These are phyloP conservation scores for Martes martes DNA, from an alignment of 2,113 vertebrate species.

Conservation along the genomic window DNA sequence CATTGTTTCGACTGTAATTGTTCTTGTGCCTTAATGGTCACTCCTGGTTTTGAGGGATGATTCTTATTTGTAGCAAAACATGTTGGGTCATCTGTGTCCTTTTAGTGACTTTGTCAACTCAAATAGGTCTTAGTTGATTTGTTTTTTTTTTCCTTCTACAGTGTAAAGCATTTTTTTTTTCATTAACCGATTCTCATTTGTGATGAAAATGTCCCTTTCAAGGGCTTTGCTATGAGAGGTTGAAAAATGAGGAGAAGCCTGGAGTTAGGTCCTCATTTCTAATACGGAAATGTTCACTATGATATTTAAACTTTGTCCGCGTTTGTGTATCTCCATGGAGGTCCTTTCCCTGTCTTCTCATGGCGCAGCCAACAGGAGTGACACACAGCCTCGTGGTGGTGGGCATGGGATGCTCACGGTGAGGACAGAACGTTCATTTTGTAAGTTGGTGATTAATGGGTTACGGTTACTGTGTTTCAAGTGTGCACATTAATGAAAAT, in stretches of 20 bases:
- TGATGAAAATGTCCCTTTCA: neutral
- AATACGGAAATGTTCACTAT: fast-evolving
- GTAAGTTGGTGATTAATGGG: neutral
- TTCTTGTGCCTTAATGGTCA: no score
- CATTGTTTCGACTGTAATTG: fast-evolving
- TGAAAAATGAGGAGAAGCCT: neutral
- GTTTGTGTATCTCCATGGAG: fast-evolving
- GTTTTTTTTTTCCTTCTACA: neutral
- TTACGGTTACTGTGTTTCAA: neutral
- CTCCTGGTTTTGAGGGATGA: neutral
- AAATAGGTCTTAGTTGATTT: neutral
- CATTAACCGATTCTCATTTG: neutral
- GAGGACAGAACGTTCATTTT: neutral
- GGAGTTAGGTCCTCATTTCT: neutral
- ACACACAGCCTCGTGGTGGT: fast-evolving
- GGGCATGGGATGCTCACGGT: fast-evolving
- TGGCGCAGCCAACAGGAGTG: no score
- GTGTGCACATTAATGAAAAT: neutral
- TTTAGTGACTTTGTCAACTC: neutral
- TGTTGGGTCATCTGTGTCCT: neutral
- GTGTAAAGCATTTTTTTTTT: neutral
- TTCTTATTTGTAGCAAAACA: neutral
- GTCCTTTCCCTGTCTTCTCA: fast-evolving
- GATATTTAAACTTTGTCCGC: neutral
- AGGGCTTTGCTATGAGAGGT: neutral